Conservation (phyloP, 1,140 invertebrate genomes). For the Drosophila repleta region DNA sequence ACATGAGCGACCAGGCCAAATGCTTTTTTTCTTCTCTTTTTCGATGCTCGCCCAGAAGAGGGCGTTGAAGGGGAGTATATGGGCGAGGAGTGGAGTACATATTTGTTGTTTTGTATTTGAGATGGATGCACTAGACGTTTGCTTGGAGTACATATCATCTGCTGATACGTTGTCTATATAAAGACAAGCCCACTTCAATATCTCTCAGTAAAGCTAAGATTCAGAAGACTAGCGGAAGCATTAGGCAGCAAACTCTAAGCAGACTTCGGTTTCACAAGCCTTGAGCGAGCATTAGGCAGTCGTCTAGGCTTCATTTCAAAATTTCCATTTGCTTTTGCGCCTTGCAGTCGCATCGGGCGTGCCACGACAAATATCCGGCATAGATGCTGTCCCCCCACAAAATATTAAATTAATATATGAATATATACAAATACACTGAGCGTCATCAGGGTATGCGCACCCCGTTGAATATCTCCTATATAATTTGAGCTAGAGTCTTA, state of each 20-base stretch:
- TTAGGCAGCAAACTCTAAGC: no score
- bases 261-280: no score
- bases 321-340: constrained; percentile 20
- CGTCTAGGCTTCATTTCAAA: not conserved
- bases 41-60: not conserved
- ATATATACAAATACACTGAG: not conserved
- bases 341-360: not conserved
- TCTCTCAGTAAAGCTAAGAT: no score
- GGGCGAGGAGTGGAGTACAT: not conserved
- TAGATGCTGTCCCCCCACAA: constrained; percentile 26
- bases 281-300: not conserved
- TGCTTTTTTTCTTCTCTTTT: constrained; percentile 5
- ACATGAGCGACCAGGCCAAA: constrained; percentile 62
- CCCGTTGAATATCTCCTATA: no score
- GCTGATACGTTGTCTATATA: no score
- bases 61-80: not conserved
- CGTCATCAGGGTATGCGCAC: no score
- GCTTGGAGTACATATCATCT: no score
- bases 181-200: no score
- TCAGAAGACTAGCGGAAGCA: not conserved
- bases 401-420: constrained; percentile 69
- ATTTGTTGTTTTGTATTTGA: not conserved
- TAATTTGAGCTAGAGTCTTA: no score
- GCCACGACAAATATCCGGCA: constrained; percentile 30
- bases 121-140: no score